Evolutionary conservation across 2,797 vertebrate genomes (phyloP), one percentile per base, ranked within the genome.

Genomic region (Anguilla marmorata): DNA sequence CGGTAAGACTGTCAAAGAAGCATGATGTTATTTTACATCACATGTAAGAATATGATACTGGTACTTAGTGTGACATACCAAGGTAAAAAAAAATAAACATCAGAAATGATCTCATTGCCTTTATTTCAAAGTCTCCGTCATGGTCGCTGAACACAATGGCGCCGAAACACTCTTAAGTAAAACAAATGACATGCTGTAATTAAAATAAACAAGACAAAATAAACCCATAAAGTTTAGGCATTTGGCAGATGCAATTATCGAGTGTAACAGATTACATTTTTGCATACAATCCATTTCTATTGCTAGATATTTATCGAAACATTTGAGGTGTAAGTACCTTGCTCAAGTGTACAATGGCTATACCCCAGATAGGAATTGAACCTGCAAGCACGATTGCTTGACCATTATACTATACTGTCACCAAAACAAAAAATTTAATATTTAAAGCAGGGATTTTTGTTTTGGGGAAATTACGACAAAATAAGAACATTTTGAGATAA

Each of bases 11-110:
- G 79, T 48, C 41, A 8, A 48, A 82, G 79, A 48, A 50, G 79
- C 79, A 82, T 82, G 79, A 82, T 45, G 19, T 82, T 24, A 82
- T 48, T 82, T 82, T 82, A 82, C 79, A 82, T 82, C 79, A 82
- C 41, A 41, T 82, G 79, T 82, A 82, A 80, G 79, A n/a, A 48
- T 50, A 82, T 82, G 79, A 82, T 82, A 82, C 45, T 82, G 79
- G 79, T 82, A 82, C 79, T 82, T 82, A 82, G 79, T 82, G 79
- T 82, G 79, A 82, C 79, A 82, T 82, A 50, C 41, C 41, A 50
- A 82, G 79, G 30, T 45, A 45, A 45, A 45, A 80, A 82, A 82
- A 27, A 82, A 82, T 82, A 82, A 82, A 82, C 21, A 12, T 82
- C 19, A 50, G 8, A 45, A 50, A 27, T 37, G 27, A 14, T 37